phyloP scores from a whole-genome alignment of 2,888 invertebrate species.

The Philereme transversata region DNA sequence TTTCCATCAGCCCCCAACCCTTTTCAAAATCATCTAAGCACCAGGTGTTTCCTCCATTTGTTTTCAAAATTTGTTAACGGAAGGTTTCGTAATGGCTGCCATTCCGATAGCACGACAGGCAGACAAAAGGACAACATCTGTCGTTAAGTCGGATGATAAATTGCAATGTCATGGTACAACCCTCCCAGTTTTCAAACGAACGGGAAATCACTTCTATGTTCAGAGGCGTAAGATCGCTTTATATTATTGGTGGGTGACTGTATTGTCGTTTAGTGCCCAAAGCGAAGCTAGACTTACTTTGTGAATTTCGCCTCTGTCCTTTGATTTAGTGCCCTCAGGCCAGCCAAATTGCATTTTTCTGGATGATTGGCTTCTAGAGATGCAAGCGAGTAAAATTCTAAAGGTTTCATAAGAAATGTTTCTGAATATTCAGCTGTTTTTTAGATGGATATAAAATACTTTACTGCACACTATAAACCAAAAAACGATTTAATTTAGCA shows the following conservation, averaged over 20 bases:
- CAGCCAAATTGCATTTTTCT: slow-evolving; percentile 27
- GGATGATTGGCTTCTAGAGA: slow-evolving; percentile 13
- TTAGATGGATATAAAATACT: too few relatives aligned
- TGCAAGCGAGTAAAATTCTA: too few relatives aligned
- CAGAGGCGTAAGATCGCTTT: slow-evolving; percentile 1
- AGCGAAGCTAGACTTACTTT: slow-evolving; percentile 25
- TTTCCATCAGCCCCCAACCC: slow-evolving; percentile 19
- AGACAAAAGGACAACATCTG: slow-evolving; percentile 63
- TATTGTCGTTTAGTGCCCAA: slow-evolving; percentile 15
- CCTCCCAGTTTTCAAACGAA: not conserved
- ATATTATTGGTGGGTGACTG: slow-evolving; percentile 3
- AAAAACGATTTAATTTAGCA: too few relatives aligned
- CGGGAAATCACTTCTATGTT: slow-evolving; percentile 13
- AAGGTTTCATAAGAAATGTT: too few relatives aligned
- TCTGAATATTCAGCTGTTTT: too few relatives aligned
- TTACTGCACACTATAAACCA: too few relatives aligned
- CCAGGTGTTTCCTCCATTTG: slow-evolving; percentile 29
- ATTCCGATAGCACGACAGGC: slow-evolving; percentile 36
- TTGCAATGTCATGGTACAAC: slow-evolving; percentile 49
- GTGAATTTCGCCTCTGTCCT: slow-evolving; percentile 27
- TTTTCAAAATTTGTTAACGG: slow-evolving; percentile 28
- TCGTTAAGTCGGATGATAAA: slow-evolving; percentile 63
- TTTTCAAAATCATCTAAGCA: slow-evolving; percentile 20
- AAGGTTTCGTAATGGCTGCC: slow-evolving; percentile 31
- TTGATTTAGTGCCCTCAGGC: slow-evolving; percentile 27